Base-by-base conservation (phyloP, 1,140 invertebrate species). In the Calliphora vicina region DNA sequence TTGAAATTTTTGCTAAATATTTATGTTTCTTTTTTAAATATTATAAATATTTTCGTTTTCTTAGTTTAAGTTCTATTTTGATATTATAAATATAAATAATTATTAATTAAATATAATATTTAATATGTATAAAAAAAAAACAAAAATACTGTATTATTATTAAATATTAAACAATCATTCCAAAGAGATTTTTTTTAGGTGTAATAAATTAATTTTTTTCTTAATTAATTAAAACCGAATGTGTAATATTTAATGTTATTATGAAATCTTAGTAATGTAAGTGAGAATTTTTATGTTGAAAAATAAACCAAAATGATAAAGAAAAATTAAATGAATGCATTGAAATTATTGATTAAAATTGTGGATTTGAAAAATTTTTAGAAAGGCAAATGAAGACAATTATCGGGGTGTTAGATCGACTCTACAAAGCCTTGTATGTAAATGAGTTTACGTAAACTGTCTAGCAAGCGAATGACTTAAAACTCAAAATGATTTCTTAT, bases 171-270 rank as follows among this genome's bases (percentile, higher is more conserved):
- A 78, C 74, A 78, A 78, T 78, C 74, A 78, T 78, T 78, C 74
- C 74, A 78, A 78, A 78, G 74, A 78, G 42, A 23, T 78, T 45
- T 45, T 43, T n/a, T 78, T 43, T 78, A 45, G 74, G n/a, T 78
- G 74, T 78, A 78, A 78, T 78, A 78, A 78, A 78, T 78, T 45
- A 78, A 78, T 78, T 78, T 76, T 78, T 45, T 78, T 45, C 42
- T 45, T 78, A 43, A 35, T 76, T 35, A 76, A 76, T 29, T 76
- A 76, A 76, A 76, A 43, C 17, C 1, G 9, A 76, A n/a, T 76
- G 73, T 78, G 73, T 78, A 78, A 78, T 78, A 78, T 78, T 45
- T 78, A 78, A 78, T 78, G 74, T 78, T 78, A 78, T 43, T 25
- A 78, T 45, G 27, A 78, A 25, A 29, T 45, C 2, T 9, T 29